Base-by-base conservation (phyloP, 1,140 invertebrate species). In the Cydia amplana region DNA sequence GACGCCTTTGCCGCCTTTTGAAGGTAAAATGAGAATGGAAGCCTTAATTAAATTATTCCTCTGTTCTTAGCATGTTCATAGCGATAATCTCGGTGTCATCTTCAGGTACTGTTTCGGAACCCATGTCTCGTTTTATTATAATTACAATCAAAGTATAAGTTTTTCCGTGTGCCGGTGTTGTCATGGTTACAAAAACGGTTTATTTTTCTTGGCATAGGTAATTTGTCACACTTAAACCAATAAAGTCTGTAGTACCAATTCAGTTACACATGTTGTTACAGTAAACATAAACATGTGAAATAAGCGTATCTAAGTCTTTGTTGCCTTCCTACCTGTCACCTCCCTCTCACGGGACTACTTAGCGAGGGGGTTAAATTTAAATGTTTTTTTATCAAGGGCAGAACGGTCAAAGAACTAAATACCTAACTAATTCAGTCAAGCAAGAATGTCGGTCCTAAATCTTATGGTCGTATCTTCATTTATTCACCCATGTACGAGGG, bases 1-100 rank as follows among this genome's bases (percentile, higher is more conserved):
- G 55, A 60, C 16, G 16, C n/a, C 23, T 60, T 40, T 40, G 36
- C 10, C 36, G 36, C 36, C 36, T 40, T 40, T 18, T 23, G 20
- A 23, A 60, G 18, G 20, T 23, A 20, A 60, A n/a, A 60, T 60
- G n/a, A 60, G 55, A 60, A 60, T 10, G 18, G 18, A 23, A 23
- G n/a, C 20, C 3, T 23, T 20, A 20, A 60, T 60, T 60, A 10
- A 60, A 60, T 20, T 20, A 20, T 60, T 60, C 23, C 0, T 60
- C 55, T 60, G n/a, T 60, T 18, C 18, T 36, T 40, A 46, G 23
- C 49, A 32, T 77, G n/a, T 60, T 18, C 18, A 20, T 40, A 46
- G 23, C 49, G 43, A 76, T 75, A 67, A 77, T 79, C 18, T 4
- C 74, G 12, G 14, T 46, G 43, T 46, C 43, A 46, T 12, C 43